Base-by-base conservation (phyloP, 2,113 vertebrate species). In the Cynopterus brachyotis region DNA sequence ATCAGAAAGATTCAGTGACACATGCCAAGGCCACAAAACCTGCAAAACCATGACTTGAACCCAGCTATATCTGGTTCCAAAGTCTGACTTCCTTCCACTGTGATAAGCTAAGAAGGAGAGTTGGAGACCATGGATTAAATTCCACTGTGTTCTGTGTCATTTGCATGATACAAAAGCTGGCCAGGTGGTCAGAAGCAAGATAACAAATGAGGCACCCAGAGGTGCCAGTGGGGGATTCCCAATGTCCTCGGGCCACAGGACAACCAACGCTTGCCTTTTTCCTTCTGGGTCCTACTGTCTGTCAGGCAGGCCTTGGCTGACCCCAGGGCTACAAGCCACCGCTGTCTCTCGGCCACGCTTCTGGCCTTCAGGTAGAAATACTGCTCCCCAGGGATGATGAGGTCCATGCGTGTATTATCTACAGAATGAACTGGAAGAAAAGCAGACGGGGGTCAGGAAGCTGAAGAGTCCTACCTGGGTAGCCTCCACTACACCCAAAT, bases 291-390 rank as follows among this genome's bases (percentile, higher is more conserved):
- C 95, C 99, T 98, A 98, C 99, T 99, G 97, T 99, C 99, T 4
- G 99, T 99, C 87, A 99, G 99, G 86, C 99, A 99, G 95, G 99
- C 99, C 98, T 99, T 99, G 85, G 99, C 99, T 50, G 99, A 99
- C 83, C 99, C 99, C 92, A 99, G 98, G 0, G 99, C 99, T 95
- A 99, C 99, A 95, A 99, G 98, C 99, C 99, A 99, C 97, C 99
- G 99, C 89, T 99, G 99, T 96, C 99, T 99, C 97, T 99, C 99
- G 66, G 99, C 99, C 91, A 99, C 99, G 85, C 99, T 99, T 97
- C 99, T 99, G 97, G 99, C 99, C 97, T 99, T 99, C 98, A 99
- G 98, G 98, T 99, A 99, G 98, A 99, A 99, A 98, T 99, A 99
- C 93, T 99, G 99, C 76, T 99, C 99, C 95, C 99, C 99, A 42